Conservation (phyloP, 2,888 invertebrate genomes). For the Chymomyza fuscimana region DNA sequence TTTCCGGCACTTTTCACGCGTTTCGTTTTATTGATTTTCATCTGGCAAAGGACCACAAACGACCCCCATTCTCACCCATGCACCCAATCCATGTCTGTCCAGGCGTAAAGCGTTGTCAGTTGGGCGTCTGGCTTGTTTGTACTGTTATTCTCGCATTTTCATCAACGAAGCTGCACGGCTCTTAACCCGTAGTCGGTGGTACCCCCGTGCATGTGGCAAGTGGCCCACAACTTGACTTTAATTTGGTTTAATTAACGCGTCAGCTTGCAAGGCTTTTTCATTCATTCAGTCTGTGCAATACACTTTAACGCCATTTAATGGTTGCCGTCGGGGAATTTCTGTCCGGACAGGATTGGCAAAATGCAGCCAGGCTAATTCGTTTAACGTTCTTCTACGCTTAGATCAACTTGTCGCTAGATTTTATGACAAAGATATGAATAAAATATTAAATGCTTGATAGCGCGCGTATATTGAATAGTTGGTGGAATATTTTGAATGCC, state of each 20-base stretch:
- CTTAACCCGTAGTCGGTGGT: conserved; percentile 30
- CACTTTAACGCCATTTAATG: not conserved
- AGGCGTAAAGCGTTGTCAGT: not conserved
- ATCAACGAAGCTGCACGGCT: conserved; percentile 46
- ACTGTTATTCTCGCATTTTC: conserved; percentile 63
- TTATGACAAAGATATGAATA: not conserved
- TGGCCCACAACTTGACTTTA: conserved; percentile 46
- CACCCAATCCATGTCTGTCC: not conserved
- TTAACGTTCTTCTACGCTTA: not conserved
- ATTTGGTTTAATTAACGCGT: conserved; percentile 67
- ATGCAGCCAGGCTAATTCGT: not conserved
- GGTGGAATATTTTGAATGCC: not conserved
- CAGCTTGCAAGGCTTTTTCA: conserved; percentile 32
- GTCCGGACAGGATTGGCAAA: not conserved
- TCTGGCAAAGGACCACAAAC: conserved; percentile 14
- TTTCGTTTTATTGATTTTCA: conserved; percentile 63
- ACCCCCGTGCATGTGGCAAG: conserved; percentile 7
- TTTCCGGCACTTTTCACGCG: conserved; percentile 53
- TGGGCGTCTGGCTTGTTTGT: conserved; percentile 33
- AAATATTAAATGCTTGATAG: not conserved
- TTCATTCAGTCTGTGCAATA: not conserved
- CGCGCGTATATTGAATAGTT: not conserved
- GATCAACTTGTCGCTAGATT: not conserved
- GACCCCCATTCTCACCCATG: no score
- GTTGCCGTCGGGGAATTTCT: not conserved